Evolutionary conservation across 2,797 vertebrate species (phyloP).

Genomic region (Tenualosa thibaudeaui): DNA sequence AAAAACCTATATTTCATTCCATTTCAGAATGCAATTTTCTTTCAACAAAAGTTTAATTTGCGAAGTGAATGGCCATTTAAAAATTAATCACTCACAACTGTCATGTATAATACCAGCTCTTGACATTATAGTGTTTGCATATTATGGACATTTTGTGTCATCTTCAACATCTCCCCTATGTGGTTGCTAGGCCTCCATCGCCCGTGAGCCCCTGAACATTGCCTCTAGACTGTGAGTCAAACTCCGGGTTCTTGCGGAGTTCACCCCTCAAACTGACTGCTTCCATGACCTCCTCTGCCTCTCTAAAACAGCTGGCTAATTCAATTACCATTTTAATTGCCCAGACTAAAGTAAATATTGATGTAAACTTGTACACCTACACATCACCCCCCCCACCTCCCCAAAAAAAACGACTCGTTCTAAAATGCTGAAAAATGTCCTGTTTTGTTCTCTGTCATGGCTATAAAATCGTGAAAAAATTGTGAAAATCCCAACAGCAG

Average conservation of each 20-base stretch:
- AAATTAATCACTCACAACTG: not conserved
- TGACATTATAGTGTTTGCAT: not conserved
- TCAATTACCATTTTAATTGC: conserved; percentile 72
- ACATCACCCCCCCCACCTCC: not conserved
- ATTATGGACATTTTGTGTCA: not conserved
- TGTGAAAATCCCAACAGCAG: too few relatives aligned
- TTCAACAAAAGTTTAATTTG: not conserved
- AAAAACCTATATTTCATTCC: not conserved
- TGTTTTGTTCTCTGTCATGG: not conserved
- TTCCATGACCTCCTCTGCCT: conserved; percentile 61
- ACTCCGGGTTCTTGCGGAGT: conserved; percentile 44
- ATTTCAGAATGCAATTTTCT: too few relatives aligned
- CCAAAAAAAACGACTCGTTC: not conserved
- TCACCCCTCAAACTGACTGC: conserved; percentile 59
- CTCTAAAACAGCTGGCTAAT: conserved; percentile 68
- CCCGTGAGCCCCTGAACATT: not conserved
- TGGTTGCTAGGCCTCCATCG: not conserved
- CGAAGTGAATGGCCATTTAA: not conserved
- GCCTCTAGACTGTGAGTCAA: not conserved
- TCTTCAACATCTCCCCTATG: not conserved
- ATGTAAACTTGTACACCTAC: conserved; percentile 67
- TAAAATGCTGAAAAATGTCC: conserved; percentile 13
- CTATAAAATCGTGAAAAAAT: too few relatives aligned
- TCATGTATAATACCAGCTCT: not conserved
- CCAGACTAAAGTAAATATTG: conserved; percentile 65